Conservation (phyloP, 2,888 invertebrate species). For the Minunthozetes semirufus region DNA sequence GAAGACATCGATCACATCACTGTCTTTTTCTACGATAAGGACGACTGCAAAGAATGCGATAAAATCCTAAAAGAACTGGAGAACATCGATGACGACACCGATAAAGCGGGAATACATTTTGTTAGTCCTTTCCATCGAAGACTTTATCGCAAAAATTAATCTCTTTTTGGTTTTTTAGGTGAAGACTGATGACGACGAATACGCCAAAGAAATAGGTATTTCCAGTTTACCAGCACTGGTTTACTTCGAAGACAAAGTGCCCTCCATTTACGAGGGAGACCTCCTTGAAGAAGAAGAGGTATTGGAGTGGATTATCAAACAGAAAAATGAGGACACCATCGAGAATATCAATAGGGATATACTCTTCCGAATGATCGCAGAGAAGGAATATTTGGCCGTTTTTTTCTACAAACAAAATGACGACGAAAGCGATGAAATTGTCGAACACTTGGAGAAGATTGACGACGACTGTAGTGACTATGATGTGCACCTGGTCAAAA, state of each 20-base stretch:
- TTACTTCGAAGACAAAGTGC: constrained; percentile 58
- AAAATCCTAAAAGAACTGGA: constrained; percentile 79
- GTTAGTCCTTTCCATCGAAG: constrained; percentile 9
- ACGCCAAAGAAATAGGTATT: constrained; percentile 83
- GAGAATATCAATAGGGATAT: constrained; percentile 78
- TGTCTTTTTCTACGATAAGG: constrained; percentile 67
- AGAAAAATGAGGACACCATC: constrained; percentile 83
- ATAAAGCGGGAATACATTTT: constrained; percentile 84
- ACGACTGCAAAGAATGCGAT: constrained; percentile 64
- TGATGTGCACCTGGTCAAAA: constrained; percentile 81
- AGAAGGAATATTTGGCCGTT: constrained; percentile 83
- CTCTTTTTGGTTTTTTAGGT: constrained; percentile 50
- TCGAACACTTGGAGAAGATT: constrained; percentile 69
- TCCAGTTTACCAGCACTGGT: constrained; percentile 78
- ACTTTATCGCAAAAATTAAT: too few relatives aligned
- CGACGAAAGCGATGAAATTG: constrained; percentile 44
- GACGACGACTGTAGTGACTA: constrained; percentile 87
- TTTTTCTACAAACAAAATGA: constrained; percentile 71
- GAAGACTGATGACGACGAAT: constrained; percentile 78
- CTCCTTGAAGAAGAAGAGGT: constrained; percentile 57
- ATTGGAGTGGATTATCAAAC: constrained; percentile 81
- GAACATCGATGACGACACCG: constrained; percentile 62
- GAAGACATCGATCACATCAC: constrained; percentile 84
- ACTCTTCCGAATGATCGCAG: constrained; percentile 73
- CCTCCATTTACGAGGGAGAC: constrained; percentile 42